Evolutionary conservation across 2,888 invertebrate genomes (phyloP), one percentile per base, ranked within the genome.

Genomic region (Azorinus chamasolen): DNA sequence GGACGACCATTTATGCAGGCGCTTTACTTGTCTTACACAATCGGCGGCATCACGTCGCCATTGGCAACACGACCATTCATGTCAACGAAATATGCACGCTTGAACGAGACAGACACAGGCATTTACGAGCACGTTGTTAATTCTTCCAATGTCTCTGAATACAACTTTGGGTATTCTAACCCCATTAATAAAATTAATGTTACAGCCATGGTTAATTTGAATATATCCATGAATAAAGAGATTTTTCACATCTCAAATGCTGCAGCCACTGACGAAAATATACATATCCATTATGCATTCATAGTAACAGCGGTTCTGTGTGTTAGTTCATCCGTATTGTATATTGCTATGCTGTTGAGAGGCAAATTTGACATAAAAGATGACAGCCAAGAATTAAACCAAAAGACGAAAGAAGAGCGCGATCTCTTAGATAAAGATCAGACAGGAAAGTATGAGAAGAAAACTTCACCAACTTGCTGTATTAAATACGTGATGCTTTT

Each of bases 41-140:
- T 79, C 3, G 79, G 74, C 10, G 74, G 74, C 16, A 75, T 75
- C n/a, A 16, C 63, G 12, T 62, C 61, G 22, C 79, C 79, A 3
- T 64, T 79, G 20, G 68, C 64, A 4, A 79, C 79, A 0, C 43
- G 61, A 50, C 79, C 79, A 16, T 79, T 79, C 37, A 79, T 79
- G 79, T 37, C 62, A 16, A 6, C 64, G 12, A 55, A 41, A 55
- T 14, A 5, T 5, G 14, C 20, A 45, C 45, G 14, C 3, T 8
- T 18, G 45, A 20, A 45, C 14, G 5, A 20, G 14, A 45, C n/a
- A 16, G 45, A 4, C 14, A 45, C 4, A 3, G 20, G 45, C 4
- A 45, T 14, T 45, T 4, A 16, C 4, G n/a, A 16, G 14, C 4
- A 16, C 4, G 4, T 6, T 32, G 4, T 6, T 32, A 10, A 32